Conservation (phyloP, 35 echinoderm and acorn worm species). For the Amphiura filiformis region DNA sequence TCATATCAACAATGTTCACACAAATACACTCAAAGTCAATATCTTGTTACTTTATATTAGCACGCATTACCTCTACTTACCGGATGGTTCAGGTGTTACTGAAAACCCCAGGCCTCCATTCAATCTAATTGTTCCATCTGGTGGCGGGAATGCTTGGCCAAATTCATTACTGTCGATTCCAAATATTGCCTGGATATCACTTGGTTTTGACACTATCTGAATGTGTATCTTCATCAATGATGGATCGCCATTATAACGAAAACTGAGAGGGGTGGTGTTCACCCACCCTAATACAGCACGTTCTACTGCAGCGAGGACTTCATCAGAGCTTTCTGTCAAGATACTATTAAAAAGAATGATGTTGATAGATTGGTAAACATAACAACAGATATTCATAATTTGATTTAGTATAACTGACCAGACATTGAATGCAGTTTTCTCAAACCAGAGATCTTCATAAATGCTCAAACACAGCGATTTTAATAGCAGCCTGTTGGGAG, state of each 20-base stretch:
- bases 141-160: neutral
- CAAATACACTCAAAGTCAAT: too few species aligned
- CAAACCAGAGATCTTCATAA: too few species aligned
- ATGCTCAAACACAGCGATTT: too few species aligned
- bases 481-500: too few species aligned
- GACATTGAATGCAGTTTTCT: too few species aligned
- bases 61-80: neutral
- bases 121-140: neutral
- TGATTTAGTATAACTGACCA: too few species aligned
- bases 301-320: neutral
- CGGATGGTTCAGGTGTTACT: neutral
- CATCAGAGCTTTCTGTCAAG: too few species aligned
- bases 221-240: neutral
- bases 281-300: neutral
- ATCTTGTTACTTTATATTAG: too few species aligned
- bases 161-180: neutral
- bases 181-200: too few species aligned
- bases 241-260: neutral
- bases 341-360: neutral
- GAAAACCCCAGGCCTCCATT: neutral
- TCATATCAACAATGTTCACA: too few species aligned
- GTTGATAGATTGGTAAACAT: too few species aligned
- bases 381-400: too few species aligned
- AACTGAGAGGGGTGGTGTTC: neutral
- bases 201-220: neutral